Percentiles rank a stretch among this genome's conserved stretches.
Conservation (phyloP, 2,113 vertebrate species). For the Pterocles burchelli region DNA sequence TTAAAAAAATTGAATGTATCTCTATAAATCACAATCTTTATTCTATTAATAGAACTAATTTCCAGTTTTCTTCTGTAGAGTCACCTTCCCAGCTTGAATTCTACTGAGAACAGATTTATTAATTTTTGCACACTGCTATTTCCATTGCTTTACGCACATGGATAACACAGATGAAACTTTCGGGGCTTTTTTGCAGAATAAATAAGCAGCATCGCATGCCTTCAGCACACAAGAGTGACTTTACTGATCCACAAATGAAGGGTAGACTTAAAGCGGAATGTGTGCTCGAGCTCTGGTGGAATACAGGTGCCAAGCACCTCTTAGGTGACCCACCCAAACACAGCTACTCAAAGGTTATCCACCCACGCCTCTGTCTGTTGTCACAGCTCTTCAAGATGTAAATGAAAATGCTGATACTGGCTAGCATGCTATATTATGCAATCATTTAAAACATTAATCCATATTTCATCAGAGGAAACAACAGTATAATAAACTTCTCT, state of each 20-base stretch:
- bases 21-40: not conserved
- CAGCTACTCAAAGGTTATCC: not conserved
- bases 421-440: fast-evolving
- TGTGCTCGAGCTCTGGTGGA: not conserved
- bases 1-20: not conserved
- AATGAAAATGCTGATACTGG: not conserved
- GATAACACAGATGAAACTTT: not conserved
- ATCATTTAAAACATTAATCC: not conserved
- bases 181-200: not conserved
- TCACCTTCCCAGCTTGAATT: not conserved
- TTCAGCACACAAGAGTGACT: not conserved
- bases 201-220: not conserved
- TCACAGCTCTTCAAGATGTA: not conserved
- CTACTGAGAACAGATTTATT: not conserved
- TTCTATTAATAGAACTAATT: not conserved
- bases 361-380: not conserved
- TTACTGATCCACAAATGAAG: not conserved
- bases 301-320: too few species aligned
- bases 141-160: not conserved
- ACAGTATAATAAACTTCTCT: not conserved
- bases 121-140: not conserved
- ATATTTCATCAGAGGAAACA: not conserved
- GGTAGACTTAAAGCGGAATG: not conserved
- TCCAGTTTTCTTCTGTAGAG: not conserved
- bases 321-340: not conserved